A percentile compares a stretch with the other conserved stretches of the same genome.
Conservation (phyloP, 2,113 vertebrate genomes). For the Peromyscus californicus region DNA sequence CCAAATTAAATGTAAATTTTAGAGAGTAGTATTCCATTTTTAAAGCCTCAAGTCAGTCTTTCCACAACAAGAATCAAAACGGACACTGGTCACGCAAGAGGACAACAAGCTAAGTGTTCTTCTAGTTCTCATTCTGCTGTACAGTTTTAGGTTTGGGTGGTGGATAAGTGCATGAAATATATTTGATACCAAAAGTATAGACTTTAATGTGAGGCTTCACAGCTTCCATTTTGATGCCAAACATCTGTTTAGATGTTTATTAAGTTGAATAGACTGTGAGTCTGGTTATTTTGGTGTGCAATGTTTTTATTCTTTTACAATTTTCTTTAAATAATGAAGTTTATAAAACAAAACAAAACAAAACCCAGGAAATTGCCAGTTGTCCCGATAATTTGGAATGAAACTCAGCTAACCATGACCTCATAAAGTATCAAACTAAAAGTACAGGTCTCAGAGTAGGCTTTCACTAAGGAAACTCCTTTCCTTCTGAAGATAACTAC, state of each 20-base stretch:
- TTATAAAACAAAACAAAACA: not conserved
- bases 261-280: not conserved
- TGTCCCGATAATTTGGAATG: conserved; percentile 23
- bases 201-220: not conserved
- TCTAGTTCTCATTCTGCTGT: not conserved
- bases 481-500: not conserved
- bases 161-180: not conserved
- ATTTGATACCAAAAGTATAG: not conserved
- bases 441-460: not conserved
- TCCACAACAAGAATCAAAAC: not conserved
- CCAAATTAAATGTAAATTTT: conserved; percentile 11
- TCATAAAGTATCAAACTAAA: not conserved
- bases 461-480: conserved; percentile 39
- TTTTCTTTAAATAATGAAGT: not conserved
- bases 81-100: not conserved
- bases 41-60: not conserved
- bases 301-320: not conserved
- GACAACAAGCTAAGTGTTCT: not conserved
- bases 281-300: not conserved
- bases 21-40: not conserved
- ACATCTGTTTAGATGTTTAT: not conserved
- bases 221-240: no score
- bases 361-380: not conserved
- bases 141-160: not conserved
- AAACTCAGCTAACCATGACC: not conserved